These are phyloP conservation scores for Stenodema calcarata DNA, from an alignment of 2,888 invertebrate genomes.

Conservation along the genomic window DNA sequence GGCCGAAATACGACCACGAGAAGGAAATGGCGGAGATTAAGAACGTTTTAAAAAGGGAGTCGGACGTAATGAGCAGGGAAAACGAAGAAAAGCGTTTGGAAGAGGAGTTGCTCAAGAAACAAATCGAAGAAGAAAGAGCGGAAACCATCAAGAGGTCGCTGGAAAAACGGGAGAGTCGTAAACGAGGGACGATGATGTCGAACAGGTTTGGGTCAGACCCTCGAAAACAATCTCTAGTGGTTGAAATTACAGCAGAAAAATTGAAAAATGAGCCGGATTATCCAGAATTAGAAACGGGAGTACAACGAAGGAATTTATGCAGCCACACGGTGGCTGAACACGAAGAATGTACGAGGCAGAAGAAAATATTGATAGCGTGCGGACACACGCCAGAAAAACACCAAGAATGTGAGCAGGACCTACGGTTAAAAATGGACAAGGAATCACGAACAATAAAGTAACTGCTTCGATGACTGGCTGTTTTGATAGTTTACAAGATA, in stretches of 20 bases:
- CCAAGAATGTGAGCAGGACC: background rate
- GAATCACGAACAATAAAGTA: background rate
- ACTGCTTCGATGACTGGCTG: background rate
- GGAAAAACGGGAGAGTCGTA: slow-evolving; percentile 3
- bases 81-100: background rate
- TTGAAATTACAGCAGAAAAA: background rate
- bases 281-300: background rate
- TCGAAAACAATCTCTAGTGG: background rate
- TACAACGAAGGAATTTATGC: background rate
- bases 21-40: slow-evolving; percentile 32
- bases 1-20: slow-evolving; percentile 29
- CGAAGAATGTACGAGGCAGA: background rate
- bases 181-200: background rate
- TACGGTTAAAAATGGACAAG: too few relatives aligned
- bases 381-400: background rate
- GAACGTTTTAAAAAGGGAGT: background rate
- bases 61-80: background rate
- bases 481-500: background rate
- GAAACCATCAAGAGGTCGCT: background rate
- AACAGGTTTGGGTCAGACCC: background rate
- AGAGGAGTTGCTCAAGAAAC: background rate
- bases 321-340: background rate
- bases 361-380: background rate
- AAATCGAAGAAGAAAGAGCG: background rate
- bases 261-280: background rate